Percentiles rank a stretch among this genome's conserved stretches.
Conservation (phyloP, 2,113 vertebrate genomes). For the Myodes glareolus region DNA sequence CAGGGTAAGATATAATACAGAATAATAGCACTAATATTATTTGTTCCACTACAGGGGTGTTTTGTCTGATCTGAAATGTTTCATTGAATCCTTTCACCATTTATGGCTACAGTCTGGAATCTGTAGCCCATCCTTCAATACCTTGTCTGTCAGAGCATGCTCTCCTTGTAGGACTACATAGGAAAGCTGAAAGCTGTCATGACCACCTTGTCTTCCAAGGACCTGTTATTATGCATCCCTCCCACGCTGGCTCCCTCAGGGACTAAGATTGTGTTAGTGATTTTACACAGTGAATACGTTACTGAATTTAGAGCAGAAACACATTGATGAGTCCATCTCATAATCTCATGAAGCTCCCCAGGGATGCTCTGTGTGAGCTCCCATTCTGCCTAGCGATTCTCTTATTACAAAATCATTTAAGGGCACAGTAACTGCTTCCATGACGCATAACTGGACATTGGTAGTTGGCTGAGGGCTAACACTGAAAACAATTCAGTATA, state of each 20-base stretch:
- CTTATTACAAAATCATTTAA: not conserved
- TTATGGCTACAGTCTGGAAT: not conserved
- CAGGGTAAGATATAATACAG: not conserved
- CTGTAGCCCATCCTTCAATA: too few species aligned
- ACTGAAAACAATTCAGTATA: not conserved
- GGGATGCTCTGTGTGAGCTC: not conserved
- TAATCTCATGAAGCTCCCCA: constrained; percentile 13
- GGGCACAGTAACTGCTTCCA: not conserved
- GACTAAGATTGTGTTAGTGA: constrained; percentile 29
- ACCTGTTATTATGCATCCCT: not conserved
- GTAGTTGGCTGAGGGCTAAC: not conserved
- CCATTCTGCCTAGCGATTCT: not conserved
- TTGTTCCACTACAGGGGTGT: not conserved
- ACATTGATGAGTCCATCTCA: not conserved
- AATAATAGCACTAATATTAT: not conserved
- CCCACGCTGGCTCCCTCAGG: not conserved
- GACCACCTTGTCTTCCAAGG: not conserved
- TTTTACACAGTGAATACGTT: constrained; percentile 42
- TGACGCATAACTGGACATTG: not conserved
- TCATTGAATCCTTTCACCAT: not conserved
- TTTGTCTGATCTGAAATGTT: not conserved
- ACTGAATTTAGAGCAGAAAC: constrained; percentile 42
- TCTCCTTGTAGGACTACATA: not conserved
- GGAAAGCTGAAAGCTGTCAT: not conserved
- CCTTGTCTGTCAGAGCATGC: not conserved